phyloP scores from a whole-genome alignment of 2,797 vertebrate genomes.

The Gymnothorax reevesii region DNA sequence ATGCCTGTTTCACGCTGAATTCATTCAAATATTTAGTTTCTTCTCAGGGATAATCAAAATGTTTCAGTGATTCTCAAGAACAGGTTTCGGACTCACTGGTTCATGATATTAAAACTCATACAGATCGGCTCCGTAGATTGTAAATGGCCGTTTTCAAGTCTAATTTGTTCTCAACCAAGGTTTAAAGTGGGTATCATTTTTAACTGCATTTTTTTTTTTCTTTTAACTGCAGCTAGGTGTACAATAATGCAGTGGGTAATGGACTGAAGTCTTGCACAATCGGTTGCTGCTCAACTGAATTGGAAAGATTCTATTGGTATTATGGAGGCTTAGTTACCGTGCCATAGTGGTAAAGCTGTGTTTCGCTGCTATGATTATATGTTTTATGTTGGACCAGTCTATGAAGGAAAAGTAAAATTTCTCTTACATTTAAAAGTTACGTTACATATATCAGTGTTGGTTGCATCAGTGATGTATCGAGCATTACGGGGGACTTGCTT shows the following conservation, averaged over 20 bases:
- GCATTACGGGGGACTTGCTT: neutral
- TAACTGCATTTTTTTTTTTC: neutral
- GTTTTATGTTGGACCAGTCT: neutral
- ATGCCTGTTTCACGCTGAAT: neutral
- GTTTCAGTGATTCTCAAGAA: neutral
- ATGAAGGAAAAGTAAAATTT: neutral
- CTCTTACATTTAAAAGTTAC: neutral
- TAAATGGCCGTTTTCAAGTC: neutral
- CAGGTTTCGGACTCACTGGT: neutral
- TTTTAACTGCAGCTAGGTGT: neutral
- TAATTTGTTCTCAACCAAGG: constrained; percentile 5
- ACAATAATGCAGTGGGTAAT: neutral
- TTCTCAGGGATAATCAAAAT: neutral
- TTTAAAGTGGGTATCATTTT: neutral
- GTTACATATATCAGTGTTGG: neutral
- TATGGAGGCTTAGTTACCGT: neutral
- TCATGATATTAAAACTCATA: neutral
- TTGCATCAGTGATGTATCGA: neutral
- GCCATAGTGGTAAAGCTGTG: neutral
- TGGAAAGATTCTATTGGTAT: neutral
- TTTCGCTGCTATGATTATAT: neutral
- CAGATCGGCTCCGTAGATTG: neutral
- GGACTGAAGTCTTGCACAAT: neutral
- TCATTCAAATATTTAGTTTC: neutral
- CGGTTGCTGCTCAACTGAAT: neutral